These are phyloP conservation scores for Bucorvus abyssinicus DNA, from an alignment of 2,797 vertebrate species.

Conservation along the genomic window DNA sequence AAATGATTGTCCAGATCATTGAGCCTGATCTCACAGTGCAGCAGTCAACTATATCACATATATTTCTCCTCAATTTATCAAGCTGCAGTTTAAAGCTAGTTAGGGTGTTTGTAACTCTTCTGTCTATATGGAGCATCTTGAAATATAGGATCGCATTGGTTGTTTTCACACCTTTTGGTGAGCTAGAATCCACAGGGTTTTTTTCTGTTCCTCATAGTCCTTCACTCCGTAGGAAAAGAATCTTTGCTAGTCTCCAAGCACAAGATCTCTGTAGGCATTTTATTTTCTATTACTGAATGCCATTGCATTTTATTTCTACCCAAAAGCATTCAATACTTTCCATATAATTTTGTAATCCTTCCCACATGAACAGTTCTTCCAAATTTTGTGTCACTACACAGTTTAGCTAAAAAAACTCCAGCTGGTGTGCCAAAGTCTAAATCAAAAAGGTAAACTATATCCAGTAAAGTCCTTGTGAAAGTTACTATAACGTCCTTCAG, in stretches of 20 bases:
- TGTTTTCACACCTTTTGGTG: accelerated
- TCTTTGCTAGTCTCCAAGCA: background rate
- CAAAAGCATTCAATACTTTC: background rate
- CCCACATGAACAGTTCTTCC: background rate
- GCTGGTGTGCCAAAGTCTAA: background rate
- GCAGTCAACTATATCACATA: background rate
- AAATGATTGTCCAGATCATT: background rate
- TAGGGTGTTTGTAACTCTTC: background rate
- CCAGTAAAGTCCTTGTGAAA: background rate
- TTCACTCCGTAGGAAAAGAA: background rate
- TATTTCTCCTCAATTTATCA: background rate
- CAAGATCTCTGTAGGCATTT: background rate
- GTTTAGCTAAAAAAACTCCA: background rate
- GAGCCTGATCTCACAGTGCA: background rate
- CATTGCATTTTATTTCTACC: background rate
- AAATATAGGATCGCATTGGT: background rate
- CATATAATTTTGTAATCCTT: background rate
- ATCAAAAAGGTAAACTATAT: background rate
- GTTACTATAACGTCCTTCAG: background rate
- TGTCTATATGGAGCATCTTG: background rate
- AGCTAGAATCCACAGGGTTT: accelerated
- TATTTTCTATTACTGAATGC: background rate
- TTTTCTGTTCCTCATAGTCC: background rate
- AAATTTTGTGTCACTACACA: background rate
- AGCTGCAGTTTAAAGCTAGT: background rate